These are phyloP conservation scores for Rhopalosiphum nymphaeae DNA, from an alignment of 2,888 invertebrate genomes.

Conservation along the genomic window DNA sequence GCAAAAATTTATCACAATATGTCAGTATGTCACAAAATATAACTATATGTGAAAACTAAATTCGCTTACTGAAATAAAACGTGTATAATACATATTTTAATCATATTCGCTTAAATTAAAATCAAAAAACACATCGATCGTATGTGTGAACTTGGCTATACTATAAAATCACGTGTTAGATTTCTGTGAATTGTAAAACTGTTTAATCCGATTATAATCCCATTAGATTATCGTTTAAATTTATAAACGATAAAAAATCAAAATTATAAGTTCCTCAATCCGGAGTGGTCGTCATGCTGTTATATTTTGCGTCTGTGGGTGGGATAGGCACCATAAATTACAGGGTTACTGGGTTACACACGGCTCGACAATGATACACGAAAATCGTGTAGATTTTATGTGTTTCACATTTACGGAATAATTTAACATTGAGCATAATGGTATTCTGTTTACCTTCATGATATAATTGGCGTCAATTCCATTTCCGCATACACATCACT, in stretches of 20 bases:
- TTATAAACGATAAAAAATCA: not conserved
- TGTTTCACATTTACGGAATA: not conserved
- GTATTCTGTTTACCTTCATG: slow-evolving; percentile 26
- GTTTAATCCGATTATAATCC: not conserved
- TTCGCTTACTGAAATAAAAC: not conserved
- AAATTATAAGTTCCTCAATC: not conserved
- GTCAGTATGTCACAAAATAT: not conserved
- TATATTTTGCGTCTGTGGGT: not conserved
- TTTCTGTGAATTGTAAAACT: not conserved
- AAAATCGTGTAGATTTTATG: not conserved
- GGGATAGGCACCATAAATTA: not conserved
- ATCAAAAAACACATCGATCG: not conserved
- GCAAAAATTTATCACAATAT: not conserved
- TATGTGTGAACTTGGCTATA: not conserved
- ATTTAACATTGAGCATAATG: slow-evolving; percentile 18
- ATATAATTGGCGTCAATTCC: not conserved
- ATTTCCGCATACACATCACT: slow-evolving; percentile 17
- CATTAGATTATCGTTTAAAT: not conserved
- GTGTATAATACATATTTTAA: not conserved
- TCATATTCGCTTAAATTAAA: not conserved
- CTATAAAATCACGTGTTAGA: not conserved
- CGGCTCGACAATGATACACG: not conserved
- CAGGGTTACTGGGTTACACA: not conserved
- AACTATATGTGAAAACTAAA: not conserved
- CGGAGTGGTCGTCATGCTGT: not conserved